Percentiles rank a stretch among this genome's conserved stretches.
Evolutionary conservation across 2,888 invertebrate genomes (phyloP).

Genomic region (Limnephilus auricula): DNA sequence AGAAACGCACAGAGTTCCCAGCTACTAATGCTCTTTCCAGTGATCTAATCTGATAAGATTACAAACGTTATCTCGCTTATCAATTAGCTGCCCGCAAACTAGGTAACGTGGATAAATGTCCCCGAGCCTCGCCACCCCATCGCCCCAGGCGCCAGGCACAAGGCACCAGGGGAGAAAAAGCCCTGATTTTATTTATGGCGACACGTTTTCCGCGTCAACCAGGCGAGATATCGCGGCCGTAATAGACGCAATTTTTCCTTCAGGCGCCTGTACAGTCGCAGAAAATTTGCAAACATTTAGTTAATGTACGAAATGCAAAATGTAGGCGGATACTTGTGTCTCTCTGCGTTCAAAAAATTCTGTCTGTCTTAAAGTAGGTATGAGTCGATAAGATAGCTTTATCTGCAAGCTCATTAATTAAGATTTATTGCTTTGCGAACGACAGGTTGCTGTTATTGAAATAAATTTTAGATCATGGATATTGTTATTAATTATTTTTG

Average conservation of each 20-base stretch:
- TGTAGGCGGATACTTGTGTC: too few relatives aligned
- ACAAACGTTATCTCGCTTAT: background rate
- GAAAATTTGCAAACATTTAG: constrained; percentile 2
- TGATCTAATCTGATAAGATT: background rate
- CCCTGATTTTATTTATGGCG: constrained; percentile 2
- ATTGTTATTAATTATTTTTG: constrained; percentile 28
- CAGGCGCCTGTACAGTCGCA: background rate
- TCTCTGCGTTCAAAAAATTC: background rate
- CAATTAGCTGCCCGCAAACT: background rate
- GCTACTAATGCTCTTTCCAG: background rate
- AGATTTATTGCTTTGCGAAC: constrained; percentile 19
- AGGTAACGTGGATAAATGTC: background rate
- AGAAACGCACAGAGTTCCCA: background rate
- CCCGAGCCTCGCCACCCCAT: background rate
- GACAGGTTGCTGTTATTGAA: background rate
- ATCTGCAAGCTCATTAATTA: constrained; percentile 23
- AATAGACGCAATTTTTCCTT: background rate
- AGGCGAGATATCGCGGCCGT: background rate
- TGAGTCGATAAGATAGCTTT: background rate
- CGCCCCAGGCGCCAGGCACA: background rate
- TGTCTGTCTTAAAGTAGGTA: background rate
- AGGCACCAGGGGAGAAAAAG: background rate
- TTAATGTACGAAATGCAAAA: background rate
- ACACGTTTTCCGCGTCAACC: constrained; percentile 2
- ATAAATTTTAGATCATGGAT: constrained; percentile 33